Evolutionary conservation across 2,113 vertebrate species (phyloP).

Genomic region (Cynopterus brachyotis): DNA sequence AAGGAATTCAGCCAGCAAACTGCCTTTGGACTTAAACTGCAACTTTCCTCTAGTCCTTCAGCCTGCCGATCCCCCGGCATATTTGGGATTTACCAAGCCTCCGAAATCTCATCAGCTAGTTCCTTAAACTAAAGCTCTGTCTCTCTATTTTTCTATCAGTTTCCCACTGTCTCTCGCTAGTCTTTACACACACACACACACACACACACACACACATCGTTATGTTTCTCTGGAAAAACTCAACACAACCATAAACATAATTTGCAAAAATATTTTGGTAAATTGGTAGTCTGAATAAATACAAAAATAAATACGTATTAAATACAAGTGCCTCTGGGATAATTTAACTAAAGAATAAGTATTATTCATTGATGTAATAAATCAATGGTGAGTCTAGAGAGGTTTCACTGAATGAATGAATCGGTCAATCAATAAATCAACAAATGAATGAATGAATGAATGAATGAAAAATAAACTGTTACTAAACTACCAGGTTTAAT

Average conservation of each 20-base stretch:
- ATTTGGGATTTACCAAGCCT: not conserved
- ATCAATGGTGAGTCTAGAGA: not conserved
- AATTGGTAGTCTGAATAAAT: not conserved
- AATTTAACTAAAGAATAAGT: not conserved
- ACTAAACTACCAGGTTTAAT: not conserved
- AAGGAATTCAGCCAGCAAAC: not conserved
- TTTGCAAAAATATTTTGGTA: not conserved
- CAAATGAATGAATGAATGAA: not conserved
- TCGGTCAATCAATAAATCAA: not conserved
- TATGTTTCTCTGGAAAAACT: not conserved
- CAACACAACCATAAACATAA: not conserved
- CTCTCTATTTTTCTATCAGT: not conserved
- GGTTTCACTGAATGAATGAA: not conserved
- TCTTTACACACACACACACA: not conserved
- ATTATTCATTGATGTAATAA: not conserved
- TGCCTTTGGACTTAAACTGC: not conserved
- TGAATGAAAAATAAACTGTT: not conserved
- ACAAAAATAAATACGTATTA: not conserved
- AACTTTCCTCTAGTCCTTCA: not conserved
- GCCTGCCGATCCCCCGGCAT: no score
- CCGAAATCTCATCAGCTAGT: not conserved
- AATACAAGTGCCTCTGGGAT: not conserved
- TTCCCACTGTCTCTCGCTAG: not conserved
- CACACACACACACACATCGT: accelerated
- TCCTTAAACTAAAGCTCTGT: not conserved